Evolutionary conservation across 2,797 vertebrate genomes (phyloP).

Genomic region (Sebastes paucispinis): DNA sequence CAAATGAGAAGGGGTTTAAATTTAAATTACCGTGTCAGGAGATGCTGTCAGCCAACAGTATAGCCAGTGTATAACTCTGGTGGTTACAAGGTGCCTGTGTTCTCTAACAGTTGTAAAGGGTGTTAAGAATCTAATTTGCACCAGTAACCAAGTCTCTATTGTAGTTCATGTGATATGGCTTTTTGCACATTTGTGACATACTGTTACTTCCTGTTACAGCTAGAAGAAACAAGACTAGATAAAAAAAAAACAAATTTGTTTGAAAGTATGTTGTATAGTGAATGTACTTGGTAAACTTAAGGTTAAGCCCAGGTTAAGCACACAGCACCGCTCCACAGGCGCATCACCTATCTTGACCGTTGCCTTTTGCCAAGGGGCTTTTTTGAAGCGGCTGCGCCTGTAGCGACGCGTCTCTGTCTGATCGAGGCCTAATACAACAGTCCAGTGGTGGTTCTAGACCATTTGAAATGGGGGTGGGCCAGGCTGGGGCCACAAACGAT

Average conservation of each 20-base stretch:
- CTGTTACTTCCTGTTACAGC: neutral
- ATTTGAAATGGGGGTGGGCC: too few relatives aligned
- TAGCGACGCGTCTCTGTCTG: too few relatives aligned
- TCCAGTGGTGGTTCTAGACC: too few relatives aligned
- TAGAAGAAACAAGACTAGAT: neutral
- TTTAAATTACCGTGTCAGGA: neutral
- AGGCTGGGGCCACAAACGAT: too few relatives aligned
- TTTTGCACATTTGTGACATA: neutral
- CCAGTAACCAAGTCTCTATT: neutral
- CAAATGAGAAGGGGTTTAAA: neutral
- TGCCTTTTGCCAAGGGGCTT: too few relatives aligned
- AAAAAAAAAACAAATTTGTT: neutral
- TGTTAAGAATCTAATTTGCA: constrained; percentile 17
- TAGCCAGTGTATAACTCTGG: neutral
- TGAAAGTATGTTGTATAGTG: neutral
- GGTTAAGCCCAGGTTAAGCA: too few relatives aligned
- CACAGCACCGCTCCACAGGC: too few relatives aligned
- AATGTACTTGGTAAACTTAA: neutral
- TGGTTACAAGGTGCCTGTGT: neutral
- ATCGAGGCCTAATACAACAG: too few relatives aligned
- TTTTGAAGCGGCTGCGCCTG: too few relatives aligned
- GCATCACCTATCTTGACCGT: too few relatives aligned
- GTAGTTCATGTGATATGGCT: neutral
- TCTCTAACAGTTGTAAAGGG: neutral
- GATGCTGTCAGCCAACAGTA: neutral